A percentile compares a stretch with the other conserved stretches of the same genome.
phyloP scores from a whole-genome alignment of 1,140 invertebrate species.

The Macrosteles quadrilineatus region DNA sequence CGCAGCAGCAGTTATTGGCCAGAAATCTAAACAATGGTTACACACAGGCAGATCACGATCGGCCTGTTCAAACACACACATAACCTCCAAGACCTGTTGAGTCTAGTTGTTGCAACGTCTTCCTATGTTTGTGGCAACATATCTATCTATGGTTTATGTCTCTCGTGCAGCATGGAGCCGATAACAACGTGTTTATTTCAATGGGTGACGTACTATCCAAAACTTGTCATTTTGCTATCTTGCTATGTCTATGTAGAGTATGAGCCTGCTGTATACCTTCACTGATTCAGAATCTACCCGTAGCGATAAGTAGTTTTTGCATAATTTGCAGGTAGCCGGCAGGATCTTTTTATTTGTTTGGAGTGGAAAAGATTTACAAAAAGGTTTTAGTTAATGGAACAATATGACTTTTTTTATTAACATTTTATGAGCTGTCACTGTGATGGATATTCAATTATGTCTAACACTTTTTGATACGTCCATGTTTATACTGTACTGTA shows the following conservation, averaged over 20 bases:
- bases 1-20: constrained; percentile 30
- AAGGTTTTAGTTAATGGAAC: no score
- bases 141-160: constrained; percentile 17
- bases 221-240: constrained; percentile 48
- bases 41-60: not conserved
- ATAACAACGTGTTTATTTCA: constrained; percentile 28
- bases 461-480: no score
- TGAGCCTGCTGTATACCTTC: constrained; percentile 20
- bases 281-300: constrained; percentile 17
- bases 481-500: no score
- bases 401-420: no score
- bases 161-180: constrained; percentile 27
- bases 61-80: constrained; percentile 5
- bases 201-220: constrained; percentile 64
- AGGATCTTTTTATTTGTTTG: no score
- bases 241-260: constrained; percentile 27
- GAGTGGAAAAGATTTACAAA: no score
- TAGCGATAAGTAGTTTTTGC: no score
- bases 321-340: no score
- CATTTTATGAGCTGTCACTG: no score
- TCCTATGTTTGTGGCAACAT: constrained; percentile 33
- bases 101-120: constrained; percentile 42
- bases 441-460: no score
- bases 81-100: constrained; percentile 33
- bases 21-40: not conserved